phyloP scores from a whole-genome alignment of 2,113 vertebrate genomes.

The Sinocyclocheilus rhinocerous region DNA sequence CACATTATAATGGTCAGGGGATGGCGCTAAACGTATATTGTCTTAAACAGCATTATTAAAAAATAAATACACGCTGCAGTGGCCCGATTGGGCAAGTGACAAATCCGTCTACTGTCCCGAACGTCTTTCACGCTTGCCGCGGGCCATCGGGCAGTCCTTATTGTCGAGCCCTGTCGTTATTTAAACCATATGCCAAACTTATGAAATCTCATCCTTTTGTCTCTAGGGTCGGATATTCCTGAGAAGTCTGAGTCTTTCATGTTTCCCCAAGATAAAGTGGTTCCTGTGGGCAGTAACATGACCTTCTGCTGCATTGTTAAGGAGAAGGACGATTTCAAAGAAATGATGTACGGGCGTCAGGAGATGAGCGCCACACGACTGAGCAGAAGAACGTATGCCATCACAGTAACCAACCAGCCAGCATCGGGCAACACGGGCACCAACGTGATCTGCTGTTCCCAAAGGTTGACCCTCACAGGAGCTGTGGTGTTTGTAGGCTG shows the following conservation, averaged over 20 bases:
- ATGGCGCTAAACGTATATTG: too few relatives aligned
- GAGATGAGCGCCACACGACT: constrained; percentile 56
- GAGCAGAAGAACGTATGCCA: constrained; percentile 68
- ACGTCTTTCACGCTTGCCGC: too few relatives aligned
- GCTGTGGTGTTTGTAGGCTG: constrained; percentile 75
- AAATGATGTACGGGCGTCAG: not conserved
- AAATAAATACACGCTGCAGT: too few relatives aligned
- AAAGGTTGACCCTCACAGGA: not conserved
- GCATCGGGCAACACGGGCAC: constrained; percentile 44
- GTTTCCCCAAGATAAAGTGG: constrained; percentile 63
- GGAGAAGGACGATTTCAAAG: not conserved
- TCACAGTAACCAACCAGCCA: constrained; percentile 51
- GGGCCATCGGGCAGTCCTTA: too few relatives aligned
- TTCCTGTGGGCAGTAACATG: constrained; percentile 56
- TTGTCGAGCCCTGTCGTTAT: not conserved
- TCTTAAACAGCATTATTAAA: too few relatives aligned
- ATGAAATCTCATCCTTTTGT: not conserved
- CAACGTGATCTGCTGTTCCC: constrained; percentile 63
- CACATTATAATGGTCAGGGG: too few relatives aligned
- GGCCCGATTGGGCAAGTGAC: too few relatives aligned
- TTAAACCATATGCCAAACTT: not conserved
- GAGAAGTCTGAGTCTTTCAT: constrained; percentile 38
- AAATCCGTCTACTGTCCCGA: too few relatives aligned
- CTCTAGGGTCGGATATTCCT: constrained; percentile 66
- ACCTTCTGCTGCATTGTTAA: constrained; percentile 70